A percentile compares a stretch with the other conserved stretches of the same genome.
Evolutionary conservation across 2,888 invertebrate genomes (phyloP).

Genomic region (Folsomia manolachei): DNA sequence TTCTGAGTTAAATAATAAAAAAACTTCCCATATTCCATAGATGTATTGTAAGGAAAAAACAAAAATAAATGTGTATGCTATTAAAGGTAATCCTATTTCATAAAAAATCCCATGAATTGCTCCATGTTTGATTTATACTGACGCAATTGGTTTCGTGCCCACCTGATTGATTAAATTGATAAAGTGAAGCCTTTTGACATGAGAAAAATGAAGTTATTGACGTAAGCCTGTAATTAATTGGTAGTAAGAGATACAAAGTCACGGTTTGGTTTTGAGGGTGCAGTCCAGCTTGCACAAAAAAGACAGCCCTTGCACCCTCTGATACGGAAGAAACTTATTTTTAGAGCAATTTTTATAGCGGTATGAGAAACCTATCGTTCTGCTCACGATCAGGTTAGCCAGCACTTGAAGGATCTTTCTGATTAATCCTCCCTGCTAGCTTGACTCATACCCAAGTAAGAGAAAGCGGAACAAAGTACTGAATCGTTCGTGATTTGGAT

Average conservation of each 20-base stretch:
- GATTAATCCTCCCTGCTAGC: background rate
- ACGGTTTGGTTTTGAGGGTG: background rate
- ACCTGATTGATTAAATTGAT: background rate
- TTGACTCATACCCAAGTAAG: background rate
- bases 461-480: background rate
- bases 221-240: background rate
- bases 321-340: too few species aligned
- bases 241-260: background rate
- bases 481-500: constrained; percentile 19
- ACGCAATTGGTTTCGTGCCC: background rate
- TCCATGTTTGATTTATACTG: background rate
- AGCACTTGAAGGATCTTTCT: background rate
- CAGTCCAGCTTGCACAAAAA: background rate
- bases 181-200: background rate
- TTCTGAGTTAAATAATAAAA: too few species aligned
- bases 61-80: too few species aligned
- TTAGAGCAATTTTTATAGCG: background rate
- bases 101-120: too few species aligned
- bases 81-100: too few species aligned
- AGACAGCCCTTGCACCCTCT: too few species aligned
- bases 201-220: background rate
- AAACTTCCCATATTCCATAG: background rate
- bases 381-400: background rate
- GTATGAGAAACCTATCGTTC: background rate
- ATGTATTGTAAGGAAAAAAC: background rate